Percentiles rank a stretch among this genome's conserved stretches.
phyloP scores from a whole-genome alignment of 2,888 invertebrate species.

The Chymomyza amoena region DNA sequence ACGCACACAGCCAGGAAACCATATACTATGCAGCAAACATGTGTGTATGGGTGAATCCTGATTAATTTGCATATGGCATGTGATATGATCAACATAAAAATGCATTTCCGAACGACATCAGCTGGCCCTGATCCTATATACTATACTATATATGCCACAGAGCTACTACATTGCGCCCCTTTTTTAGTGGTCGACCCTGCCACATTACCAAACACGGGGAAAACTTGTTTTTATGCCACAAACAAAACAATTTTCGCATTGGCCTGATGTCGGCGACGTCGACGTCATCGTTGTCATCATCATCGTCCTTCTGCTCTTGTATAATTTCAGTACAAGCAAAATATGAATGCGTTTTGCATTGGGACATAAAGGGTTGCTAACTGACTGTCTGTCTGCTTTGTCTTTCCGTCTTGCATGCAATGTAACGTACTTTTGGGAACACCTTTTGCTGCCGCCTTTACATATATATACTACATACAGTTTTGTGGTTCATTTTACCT shows the following conservation, averaged over 20 bases:
- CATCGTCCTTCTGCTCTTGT: constrained; percentile 5
- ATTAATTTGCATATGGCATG: constrained; percentile 70
- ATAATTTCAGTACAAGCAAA: constrained; percentile 4
- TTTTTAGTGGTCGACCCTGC: not conserved
- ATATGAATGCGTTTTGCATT: constrained; percentile 43
- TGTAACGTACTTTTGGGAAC: constrained; percentile 39
- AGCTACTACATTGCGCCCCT: constrained; percentile 5
- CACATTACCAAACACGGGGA: not conserved
- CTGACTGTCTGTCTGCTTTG: not conserved
- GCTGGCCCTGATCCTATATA: constrained; percentile 36
- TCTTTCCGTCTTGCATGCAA: constrained; percentile 19
- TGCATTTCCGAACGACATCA: constrained; percentile 38
- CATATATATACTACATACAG: constrained; percentile 5
- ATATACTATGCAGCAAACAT: not conserved
- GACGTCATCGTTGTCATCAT: constrained; percentile 6
- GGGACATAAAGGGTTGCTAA: constrained; percentile 47
- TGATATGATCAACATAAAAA: constrained; percentile 53
- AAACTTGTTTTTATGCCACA: constrained; percentile 64
- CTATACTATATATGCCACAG: not conserved
- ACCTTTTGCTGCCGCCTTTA: constrained; percentile 33
- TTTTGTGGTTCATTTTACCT: constrained; percentile 37
- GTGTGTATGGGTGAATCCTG: constrained; percentile 16
- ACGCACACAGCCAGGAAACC: not conserved
- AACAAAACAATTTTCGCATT: constrained; percentile 63
- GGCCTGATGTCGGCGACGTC: constrained; percentile 25